Percentiles rank a stretch among this genome's conserved stretches.
Evolutionary conservation across 2,888 invertebrate species (phyloP).

Genomic region (Sarcophaga subvicina): DNA sequence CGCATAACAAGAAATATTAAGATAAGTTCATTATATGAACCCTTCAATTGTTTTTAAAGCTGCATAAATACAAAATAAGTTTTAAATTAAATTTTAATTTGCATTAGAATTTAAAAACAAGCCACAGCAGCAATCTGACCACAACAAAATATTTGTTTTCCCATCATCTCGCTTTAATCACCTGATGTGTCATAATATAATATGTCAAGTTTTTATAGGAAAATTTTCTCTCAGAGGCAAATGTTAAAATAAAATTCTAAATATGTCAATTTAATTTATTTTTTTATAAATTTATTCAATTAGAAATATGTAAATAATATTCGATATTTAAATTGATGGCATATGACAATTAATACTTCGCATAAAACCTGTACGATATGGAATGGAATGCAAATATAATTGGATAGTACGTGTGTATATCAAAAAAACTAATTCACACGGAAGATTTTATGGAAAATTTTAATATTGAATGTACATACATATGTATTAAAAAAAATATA

Average conservation of each 20-base stretch:
- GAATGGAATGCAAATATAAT: not conserved
- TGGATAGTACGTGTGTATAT: not conserved
- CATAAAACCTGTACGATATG: not conserved
- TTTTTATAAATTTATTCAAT: conserved; percentile 29
- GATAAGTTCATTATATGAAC: no score
- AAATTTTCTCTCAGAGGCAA: not conserved
- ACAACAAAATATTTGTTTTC: no score
- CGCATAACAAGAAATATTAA: no score
- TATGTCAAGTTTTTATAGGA: not conserved
- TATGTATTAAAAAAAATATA: no score
- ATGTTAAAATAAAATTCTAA: not conserved
- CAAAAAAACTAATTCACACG: not conserved
- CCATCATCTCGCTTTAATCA: no score
- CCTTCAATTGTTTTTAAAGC: no score
- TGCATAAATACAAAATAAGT: no score
- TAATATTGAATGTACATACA: no score
- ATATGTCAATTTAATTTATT: conserved; percentile 21
- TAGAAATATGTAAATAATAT: conserved; percentile 11
- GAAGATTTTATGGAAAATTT: no score
- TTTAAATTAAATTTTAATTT: no score
- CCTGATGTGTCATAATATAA: not conserved
- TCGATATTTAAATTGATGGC: not conserved
- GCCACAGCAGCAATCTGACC: no score
- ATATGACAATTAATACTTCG: not conserved
- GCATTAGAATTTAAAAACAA: no score